Conservation (phyloP, 2,888 invertebrate genomes). For the Heteropelma amictum region DNA sequence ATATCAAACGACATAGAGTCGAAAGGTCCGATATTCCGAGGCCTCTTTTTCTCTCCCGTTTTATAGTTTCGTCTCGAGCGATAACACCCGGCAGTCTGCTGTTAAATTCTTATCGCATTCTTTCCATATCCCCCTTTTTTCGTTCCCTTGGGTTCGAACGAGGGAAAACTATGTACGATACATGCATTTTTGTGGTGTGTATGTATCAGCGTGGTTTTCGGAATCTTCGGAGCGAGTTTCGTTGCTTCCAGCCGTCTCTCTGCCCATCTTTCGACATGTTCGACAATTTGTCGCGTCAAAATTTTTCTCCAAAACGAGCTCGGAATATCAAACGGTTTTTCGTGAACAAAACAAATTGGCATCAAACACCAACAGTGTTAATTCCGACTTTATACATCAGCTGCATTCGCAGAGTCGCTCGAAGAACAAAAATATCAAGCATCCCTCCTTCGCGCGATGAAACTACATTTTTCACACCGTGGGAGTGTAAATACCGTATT, state of each 20-base stretch:
- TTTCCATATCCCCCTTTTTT: slow-evolving; percentile 46
- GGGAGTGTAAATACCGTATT: not conserved
- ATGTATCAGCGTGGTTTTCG: slow-evolving; percentile 6
- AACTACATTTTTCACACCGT: not conserved
- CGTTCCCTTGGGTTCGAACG: not conserved
- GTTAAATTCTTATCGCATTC: slow-evolving; percentile 43
- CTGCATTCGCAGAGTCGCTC: not conserved
- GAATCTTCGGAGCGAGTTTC: slow-evolving; percentile 14
- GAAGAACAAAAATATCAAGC: not conserved
- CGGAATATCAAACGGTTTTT: not conserved
- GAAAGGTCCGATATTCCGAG: not conserved
- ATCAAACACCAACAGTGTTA: no score
- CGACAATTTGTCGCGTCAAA: not conserved
- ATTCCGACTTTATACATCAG: no score
- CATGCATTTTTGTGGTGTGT: slow-evolving; percentile 4
- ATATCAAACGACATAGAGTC: slow-evolving; percentile 1
- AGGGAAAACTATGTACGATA: not conserved
- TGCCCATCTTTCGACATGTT: not conserved
- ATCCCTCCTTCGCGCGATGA: slow-evolving; percentile 10
- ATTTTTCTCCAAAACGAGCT: not conserved
- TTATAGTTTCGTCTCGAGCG: slow-evolving; percentile 7
- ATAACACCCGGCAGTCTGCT: slow-evolving; percentile 29
- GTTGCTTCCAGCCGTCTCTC: not conserved
- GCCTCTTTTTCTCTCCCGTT: not conserved
- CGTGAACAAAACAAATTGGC: not conserved